A percentile compares a stretch with the other conserved stretches of the same genome.
phyloP scores from a whole-genome alignment of 2,888 invertebrate species.

The Ptilodon capucinus region DNA sequence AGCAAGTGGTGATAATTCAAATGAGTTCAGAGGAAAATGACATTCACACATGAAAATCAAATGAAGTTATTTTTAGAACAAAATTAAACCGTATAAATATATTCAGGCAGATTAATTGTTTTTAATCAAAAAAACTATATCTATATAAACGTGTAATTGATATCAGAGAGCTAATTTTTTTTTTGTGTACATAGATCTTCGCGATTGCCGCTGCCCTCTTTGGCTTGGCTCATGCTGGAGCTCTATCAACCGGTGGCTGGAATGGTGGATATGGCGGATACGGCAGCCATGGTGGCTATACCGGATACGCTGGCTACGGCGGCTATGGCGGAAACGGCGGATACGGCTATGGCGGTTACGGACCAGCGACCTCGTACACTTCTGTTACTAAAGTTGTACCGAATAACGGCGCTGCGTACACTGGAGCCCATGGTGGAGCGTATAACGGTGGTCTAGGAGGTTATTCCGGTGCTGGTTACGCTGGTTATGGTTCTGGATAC shows the following conservation, averaged over 20 bases:
- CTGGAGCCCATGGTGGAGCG: conserved; percentile 9
- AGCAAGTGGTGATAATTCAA: too few species aligned
- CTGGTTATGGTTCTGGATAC: conserved; percentile 21
- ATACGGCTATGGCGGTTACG: conserved; percentile 12
- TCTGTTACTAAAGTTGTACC: conserved; percentile 34
- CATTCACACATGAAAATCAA: too few species aligned
- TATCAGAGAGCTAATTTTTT: background rate
- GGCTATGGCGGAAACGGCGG: conserved; percentile 14
- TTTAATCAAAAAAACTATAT: too few species aligned
- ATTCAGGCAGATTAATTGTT: too few species aligned
- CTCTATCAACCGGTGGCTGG: conserved; percentile 25
- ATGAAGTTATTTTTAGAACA: too few species aligned
- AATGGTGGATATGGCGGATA: conserved; percentile 10
- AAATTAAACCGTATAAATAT: too few species aligned
- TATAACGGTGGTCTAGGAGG: conserved; percentile 12
- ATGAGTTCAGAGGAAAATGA: too few species aligned
- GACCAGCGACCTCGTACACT: conserved; percentile 35
- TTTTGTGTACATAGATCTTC: conserved; percentile 34
- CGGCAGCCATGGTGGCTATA: conserved; percentile 13
- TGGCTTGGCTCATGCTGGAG: conserved; percentile 49
- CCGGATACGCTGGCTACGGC: conserved; percentile 14
- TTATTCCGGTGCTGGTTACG: conserved; percentile 5
- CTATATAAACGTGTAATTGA: too few species aligned
- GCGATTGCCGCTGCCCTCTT: conserved; percentile 48
- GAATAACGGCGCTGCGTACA: conserved; percentile 12